Conservation (phyloP, 92 coral and sea anemone species). For the Plumapathes pennacea region DNA sequence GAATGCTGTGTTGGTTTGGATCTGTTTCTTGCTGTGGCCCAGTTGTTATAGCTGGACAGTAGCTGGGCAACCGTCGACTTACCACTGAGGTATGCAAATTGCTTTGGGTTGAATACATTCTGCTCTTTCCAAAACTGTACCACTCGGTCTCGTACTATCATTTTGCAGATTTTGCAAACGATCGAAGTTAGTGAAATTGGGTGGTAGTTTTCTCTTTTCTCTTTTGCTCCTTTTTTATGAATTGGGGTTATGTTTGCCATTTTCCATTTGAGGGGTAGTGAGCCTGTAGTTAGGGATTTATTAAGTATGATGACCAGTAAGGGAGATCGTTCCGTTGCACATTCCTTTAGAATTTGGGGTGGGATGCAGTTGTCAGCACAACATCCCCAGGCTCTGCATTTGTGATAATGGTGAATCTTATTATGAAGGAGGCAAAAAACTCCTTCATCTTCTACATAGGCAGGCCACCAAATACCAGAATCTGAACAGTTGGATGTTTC, state of each 20-base stretch:
- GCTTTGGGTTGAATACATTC: constrained; percentile 6
- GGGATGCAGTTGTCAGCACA: no score
- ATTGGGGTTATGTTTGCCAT: constrained; percentile 33
- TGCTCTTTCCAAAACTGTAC: constrained; percentile 21
- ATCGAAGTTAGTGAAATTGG: constrained; percentile 37
- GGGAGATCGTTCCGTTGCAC: no score
- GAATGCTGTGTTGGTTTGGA: constrained; percentile 4
- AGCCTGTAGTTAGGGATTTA: no score
- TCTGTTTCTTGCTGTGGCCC: constrained; percentile 18
- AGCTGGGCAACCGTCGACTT: constrained; percentile 25
- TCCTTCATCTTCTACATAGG: no score
- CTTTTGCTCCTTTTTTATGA: constrained; percentile 33
- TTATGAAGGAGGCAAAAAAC: no score
- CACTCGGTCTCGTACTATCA: constrained; percentile 24
- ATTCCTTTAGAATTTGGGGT: no score
- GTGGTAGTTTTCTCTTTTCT: constrained; percentile 31
- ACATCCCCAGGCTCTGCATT: no score
- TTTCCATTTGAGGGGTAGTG: no score
- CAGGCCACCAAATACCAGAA: no score
- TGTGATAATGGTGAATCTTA: no score
- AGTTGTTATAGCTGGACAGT: constrained; percentile 18
- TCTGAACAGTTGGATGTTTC: no score
- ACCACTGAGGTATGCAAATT: constrained; percentile 26
- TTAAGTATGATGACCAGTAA: no score
- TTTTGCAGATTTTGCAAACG: constrained; percentile 33